Conservation (phyloP, 2,888 invertebrate genomes). For the Neuroscelio doddi region DNA sequence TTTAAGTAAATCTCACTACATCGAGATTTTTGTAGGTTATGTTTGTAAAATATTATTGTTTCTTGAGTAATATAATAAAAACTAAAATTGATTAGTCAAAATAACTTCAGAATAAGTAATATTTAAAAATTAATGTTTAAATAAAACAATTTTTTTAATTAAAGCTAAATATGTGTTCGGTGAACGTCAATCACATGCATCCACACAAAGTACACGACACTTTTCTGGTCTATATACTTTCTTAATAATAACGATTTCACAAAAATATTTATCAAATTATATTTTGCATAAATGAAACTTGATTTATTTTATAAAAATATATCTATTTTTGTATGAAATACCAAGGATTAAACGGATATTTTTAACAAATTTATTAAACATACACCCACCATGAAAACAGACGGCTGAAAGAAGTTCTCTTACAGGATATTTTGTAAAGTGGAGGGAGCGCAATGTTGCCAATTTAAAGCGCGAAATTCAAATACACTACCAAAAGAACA, state of each 20-base stretch:
- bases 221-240: not conserved
- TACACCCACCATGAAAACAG: constrained; percentile 60
- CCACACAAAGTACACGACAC: not conserved
- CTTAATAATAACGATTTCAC: not conserved
- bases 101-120: not conserved
- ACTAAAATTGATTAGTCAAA: too few relatives aligned
- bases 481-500: too few relatives aligned
- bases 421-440: not conserved
- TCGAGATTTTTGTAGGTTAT: not conserved
- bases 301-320: not conserved
- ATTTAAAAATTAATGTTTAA: constrained; percentile 6
- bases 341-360: constrained; percentile 59
- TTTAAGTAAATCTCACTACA: not conserved
- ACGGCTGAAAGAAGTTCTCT: constrained; percentile 49
- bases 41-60: not conserved
- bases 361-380: constrained; percentile 38
- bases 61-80: too few relatives aligned
- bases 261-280: not conserved
- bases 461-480: not conserved
- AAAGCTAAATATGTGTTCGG: not conserved
- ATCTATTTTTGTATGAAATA: constrained; percentile 30
- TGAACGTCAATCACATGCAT: not conserved
- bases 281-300: not conserved
- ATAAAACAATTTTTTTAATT: not conserved
- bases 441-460: not conserved